Conservation (phyloP, 2,113 vertebrate genomes). For the Eurypyga helias region DNA sequence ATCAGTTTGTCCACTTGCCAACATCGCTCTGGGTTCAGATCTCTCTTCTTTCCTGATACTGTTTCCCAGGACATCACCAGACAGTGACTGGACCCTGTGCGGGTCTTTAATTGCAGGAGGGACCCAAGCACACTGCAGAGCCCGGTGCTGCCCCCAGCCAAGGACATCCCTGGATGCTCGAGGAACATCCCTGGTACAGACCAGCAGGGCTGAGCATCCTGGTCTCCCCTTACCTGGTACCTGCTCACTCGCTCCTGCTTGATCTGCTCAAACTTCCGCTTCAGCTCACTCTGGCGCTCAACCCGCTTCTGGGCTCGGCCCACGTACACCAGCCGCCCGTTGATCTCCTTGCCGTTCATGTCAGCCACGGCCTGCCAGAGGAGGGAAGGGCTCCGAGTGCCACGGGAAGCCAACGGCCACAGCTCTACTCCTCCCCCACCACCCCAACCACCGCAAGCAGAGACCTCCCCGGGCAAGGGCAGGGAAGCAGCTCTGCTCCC, state of each 20-base stretch:
- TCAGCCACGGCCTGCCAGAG: slow-evolving; percentile 85
- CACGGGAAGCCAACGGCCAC: rapidly evolving
- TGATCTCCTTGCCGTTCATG: slow-evolving; percentile 94
- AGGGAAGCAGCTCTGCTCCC: background rate
- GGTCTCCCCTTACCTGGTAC: slow-evolving; percentile 85
- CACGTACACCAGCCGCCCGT: slow-evolving; percentile 86
- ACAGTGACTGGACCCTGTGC: background rate
- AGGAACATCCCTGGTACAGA: rapidly evolving
- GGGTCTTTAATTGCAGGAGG: background rate
- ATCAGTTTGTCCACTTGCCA: background rate
- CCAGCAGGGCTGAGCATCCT: background rate
- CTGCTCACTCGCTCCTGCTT: slow-evolving; percentile 91
- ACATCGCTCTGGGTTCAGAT: background rate
- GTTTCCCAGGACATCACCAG: background rate
- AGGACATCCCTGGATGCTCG: no score
- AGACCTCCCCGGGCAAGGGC: background rate
- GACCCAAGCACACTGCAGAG: background rate
- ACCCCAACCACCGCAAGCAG: background rate
- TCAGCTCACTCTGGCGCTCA: slow-evolving; percentile 93
- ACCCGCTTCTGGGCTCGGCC: slow-evolving; percentile 93
- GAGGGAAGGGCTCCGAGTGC: background rate
- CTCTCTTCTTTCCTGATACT: background rate
- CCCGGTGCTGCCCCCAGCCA: rapidly evolving
- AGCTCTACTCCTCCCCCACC: background rate
- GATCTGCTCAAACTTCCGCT: slow-evolving; percentile 91